These are phyloP conservation scores for Gymnarchus niloticus DNA, from an alignment of 2,113 vertebrate genomes.

Conservation along the genomic window DNA sequence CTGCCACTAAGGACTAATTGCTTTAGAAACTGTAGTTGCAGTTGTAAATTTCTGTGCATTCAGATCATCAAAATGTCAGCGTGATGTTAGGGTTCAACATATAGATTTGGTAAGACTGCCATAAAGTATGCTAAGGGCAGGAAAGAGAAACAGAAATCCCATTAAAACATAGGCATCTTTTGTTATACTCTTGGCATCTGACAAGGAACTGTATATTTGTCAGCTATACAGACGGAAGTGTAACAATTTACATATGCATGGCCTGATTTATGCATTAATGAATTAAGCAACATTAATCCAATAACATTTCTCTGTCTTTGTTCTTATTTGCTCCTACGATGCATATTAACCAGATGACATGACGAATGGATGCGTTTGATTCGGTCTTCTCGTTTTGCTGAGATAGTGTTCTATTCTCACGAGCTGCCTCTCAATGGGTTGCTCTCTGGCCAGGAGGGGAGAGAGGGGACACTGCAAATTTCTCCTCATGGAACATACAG, in stretches of 20 bases:
- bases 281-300: not conserved
- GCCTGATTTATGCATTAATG: not conserved
- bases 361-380: not conserved
- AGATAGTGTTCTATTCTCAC: not conserved
- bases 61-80: conserved; percentile 60
- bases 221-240: not conserved
- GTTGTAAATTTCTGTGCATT: conserved; percentile 51
- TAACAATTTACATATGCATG: conserved; percentile 11
- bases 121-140: conserved; percentile 26
- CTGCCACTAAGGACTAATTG: conserved; percentile 54
- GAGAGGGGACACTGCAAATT: too few species aligned
- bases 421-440: too few species aligned
- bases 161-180: conserved; percentile 35
- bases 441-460: too few species aligned
- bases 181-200: conserved; percentile 19
- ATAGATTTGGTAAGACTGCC: conserved; percentile 47
- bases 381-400: not conserved
- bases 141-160: conserved; percentile 17
- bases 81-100: conserved; percentile 53
- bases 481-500: too few species aligned
- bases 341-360: not conserved
- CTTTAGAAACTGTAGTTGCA: conserved; percentile 42
- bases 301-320: not conserved
- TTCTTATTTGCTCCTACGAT: too few species aligned
- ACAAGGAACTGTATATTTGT: not conserved